Evolutionary conservation across 64 coral and sea anemone species (phyloP), one percentile per base, ranked within the genome.

Genomic region (Orbicella faveolata): DNA sequence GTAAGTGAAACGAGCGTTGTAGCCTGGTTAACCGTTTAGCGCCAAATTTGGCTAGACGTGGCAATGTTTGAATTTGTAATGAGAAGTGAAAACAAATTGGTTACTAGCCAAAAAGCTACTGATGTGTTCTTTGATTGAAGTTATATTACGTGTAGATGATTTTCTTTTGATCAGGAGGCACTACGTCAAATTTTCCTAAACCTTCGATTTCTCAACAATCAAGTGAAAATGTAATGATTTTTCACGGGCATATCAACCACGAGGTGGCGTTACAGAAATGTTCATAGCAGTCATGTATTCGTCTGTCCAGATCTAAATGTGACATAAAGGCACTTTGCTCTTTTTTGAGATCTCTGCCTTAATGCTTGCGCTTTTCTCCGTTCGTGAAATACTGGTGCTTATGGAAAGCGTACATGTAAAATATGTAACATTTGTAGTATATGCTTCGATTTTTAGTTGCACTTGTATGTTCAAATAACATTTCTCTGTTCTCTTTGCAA

Each of bases 31-130:
- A 73, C 82, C 63, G 82, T 85, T 85, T 85, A 85, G 82, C 82
- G 82, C 82, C 82, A 85, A 85, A 85, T 85, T 72, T 52, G 65
- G 39, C 39, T 11, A 85, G 65, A 85, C 37, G 82, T 89, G 74
- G 12, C 64, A 87, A 86, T 84, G 90, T 95, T 92, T 95, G 94
- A 92, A 93, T 96, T 82, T 39, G 73, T 90, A 90, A 94, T 84
- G 53, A 82, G 36, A 44, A 72, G 41, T 85, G 63, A 52, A 25
- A 26, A 13, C 26, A 26, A 35, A 4, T 61, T 81, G 79, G 20
- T 55, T 53, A 70, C 82, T 65, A 65, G 65, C 64, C 63, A 72
- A 85, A 85, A 85, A 0, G n/a, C 68, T 52, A n/a, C 18, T 30
- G 3, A 30, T 41, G 13, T 14, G 18, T 85, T 30, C 1, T n/a